These are phyloP conservation scores for Nymphalis io DNA, from an alignment of 1,140 invertebrate species.

Conservation along the genomic window DNA sequence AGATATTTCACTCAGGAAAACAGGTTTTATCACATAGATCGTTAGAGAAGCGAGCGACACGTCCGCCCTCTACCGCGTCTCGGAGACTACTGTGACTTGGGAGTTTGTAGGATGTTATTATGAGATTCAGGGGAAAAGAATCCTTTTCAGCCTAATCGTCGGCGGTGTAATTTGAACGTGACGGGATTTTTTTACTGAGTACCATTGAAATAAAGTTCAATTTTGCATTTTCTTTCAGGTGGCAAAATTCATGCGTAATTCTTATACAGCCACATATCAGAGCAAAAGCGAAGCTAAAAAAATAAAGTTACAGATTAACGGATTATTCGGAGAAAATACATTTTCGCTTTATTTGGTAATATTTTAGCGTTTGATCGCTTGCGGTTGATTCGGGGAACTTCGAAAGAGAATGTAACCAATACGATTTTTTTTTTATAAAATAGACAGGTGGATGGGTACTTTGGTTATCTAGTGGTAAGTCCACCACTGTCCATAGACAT, in stretches of 20 bases:
- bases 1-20: constrained; percentile 27
- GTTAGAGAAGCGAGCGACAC: constrained; percentile 19
- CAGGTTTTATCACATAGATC: constrained; percentile 15
- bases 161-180: constrained; percentile 14
- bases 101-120: constrained; percentile 38
- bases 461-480: too few species aligned
- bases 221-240: constrained; percentile 7
- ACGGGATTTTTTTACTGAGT: constrained; percentile 22
- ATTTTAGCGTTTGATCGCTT: neutral
- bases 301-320: constrained; percentile 16
- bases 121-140: constrained; percentile 33
- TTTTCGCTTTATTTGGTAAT: neutral
- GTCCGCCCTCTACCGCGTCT: constrained; percentile 24
- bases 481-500: too few species aligned
- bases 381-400: neutral
- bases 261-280: constrained; percentile 8
- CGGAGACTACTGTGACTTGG: constrained; percentile 39
- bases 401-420: neutral
- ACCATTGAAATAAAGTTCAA: constrained; percentile 12
- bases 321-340: neutral
- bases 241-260: neutral
- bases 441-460: too few species aligned
- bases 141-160: constrained; percentile 37
- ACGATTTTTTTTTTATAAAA: neutral
- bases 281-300: constrained; percentile 9